Evolutionary conservation across 1,140 invertebrate genomes (phyloP).

Genomic region (Dendrolimus kikuchii): DNA sequence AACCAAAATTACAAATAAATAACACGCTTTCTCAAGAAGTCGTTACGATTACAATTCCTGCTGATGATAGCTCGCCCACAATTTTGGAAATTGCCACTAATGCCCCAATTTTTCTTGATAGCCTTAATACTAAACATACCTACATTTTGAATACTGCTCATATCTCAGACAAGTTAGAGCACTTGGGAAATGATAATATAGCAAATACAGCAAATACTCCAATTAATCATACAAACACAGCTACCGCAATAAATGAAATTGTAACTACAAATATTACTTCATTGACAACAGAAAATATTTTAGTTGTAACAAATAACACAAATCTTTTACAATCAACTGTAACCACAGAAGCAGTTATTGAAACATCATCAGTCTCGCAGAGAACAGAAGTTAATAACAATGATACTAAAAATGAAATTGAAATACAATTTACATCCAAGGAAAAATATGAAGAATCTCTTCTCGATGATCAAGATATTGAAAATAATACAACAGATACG

Average conservation of each 20-base stretch:
- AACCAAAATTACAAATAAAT: too few species aligned
- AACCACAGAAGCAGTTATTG: too few species aligned
- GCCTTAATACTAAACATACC: too few species aligned
- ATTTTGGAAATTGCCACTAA: conserved; percentile 52
- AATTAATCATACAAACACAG: background rate
- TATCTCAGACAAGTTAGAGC: too few species aligned
- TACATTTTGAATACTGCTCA: too few species aligned
- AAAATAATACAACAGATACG: conserved; percentile 16
- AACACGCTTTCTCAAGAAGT: conserved; percentile 43
- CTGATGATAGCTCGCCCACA: conserved; percentile 31
- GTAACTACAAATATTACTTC: background rate
- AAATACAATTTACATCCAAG: conserved; percentile 5
- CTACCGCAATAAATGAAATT: background rate
- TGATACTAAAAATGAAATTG: conserved; percentile 5
- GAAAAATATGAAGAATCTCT: conserved; percentile 6
- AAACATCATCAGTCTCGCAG: too few species aligned
- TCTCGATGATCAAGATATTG: conserved; percentile 13
- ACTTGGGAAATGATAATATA: too few species aligned
- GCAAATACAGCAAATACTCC: too few species aligned
- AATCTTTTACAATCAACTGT: too few species aligned
- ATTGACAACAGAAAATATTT: too few species aligned
- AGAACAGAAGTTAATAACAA: background rate
- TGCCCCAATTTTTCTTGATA: conserved; percentile 22
- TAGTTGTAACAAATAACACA: too few species aligned
- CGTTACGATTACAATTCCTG: conserved; percentile 48